Evolutionary conservation across 1,140 invertebrate species (phyloP), one percentile per base, ranked within the genome.

Genomic region (Piezodorus guildinii): DNA sequence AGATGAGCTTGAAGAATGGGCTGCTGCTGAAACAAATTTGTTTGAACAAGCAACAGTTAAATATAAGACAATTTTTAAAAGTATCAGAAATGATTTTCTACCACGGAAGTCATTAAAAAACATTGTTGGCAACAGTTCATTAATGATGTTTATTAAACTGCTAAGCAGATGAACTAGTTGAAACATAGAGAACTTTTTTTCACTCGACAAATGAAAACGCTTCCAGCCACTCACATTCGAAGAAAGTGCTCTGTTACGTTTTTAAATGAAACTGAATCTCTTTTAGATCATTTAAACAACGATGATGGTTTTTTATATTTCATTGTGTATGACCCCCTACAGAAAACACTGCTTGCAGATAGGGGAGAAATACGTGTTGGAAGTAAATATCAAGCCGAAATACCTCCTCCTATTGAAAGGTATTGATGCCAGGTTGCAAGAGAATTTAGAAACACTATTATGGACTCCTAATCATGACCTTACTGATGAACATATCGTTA

Each of bases 231-330:
- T 62, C 92, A 96, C 78, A 99, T 99, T 72, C 83, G 97, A 72
- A 96, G 96, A 73, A 99, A 99, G 82, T 99, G 96, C 80, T 89
- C 89, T 67, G 96, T 99, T 67, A 97, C 95, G 60, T 80, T 99
- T 63, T 85, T 98, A 73, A 98, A 98, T 79, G 96, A 98, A 82
- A 97, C 94, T 58, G 96, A 99, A 80, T 91, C 91, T 68, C 80
- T 96, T 69, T 80, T 88, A 70, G 94, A 91, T 74, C 98, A 99
- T 81, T 82, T 98, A 68, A 92, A 93, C 78, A 94, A 94, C 81
- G 95, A 98, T 75, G 88, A 99, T 78, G 90, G 91, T 74, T 99
- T 99, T 83, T 99, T 98, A 77, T 99, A 99, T 79, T 98, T 95
- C 74, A 81, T 99, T 75, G 96, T 99, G 67, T 99, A 97, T 78